Percentiles rank a stretch among this genome's conserved stretches.
Conservation (phyloP, 2,797 vertebrate genomes). For the Enteromius radiatus region DNA sequence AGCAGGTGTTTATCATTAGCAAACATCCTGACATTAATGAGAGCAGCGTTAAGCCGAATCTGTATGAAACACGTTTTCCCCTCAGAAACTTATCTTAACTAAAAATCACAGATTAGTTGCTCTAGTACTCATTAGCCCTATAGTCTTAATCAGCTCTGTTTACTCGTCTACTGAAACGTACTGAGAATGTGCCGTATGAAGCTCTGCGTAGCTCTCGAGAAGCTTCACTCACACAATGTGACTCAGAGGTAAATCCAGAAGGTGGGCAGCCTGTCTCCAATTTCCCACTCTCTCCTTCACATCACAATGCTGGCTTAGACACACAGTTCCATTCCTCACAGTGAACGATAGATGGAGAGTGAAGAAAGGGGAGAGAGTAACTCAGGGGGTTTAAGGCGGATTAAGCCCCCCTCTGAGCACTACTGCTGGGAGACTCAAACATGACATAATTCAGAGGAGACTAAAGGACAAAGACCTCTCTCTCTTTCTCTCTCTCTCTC, state of each 20-base stretch:
- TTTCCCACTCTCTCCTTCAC: constrained; percentile 18
- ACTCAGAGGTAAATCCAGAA: not conserved
- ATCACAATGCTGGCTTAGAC: constrained; percentile 4
- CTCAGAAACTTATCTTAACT: no score
- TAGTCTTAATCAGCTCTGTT: not conserved
- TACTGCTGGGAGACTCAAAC: constrained; percentile 49
- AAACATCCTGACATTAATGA: not conserved
- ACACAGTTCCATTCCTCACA: constrained; percentile 16
- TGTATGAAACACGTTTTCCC: not conserved
- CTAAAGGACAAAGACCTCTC: constrained; percentile 41
- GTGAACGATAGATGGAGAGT: not conserved
- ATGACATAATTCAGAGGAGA: constrained; percentile 49
- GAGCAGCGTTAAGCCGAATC: not conserved
- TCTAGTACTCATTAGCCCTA: not conserved
- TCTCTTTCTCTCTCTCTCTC: not conserved
- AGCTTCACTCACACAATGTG: not conserved
- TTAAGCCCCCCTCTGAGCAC: constrained; percentile 15
- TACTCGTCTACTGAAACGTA: not conserved
- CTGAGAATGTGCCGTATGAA: not conserved
- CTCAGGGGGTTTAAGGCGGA: constrained; percentile 23
- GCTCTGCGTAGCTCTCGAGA: not conserved
- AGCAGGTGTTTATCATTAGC: not conserved
- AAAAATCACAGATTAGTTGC: no score
- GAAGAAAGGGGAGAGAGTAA: constrained; percentile 7
- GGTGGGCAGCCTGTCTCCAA: not conserved